Evolutionary conservation across 1,140 invertebrate genomes (phyloP), one percentile per base, ranked within the genome.

Genomic region (Philotrypesis tridentata): DNA sequence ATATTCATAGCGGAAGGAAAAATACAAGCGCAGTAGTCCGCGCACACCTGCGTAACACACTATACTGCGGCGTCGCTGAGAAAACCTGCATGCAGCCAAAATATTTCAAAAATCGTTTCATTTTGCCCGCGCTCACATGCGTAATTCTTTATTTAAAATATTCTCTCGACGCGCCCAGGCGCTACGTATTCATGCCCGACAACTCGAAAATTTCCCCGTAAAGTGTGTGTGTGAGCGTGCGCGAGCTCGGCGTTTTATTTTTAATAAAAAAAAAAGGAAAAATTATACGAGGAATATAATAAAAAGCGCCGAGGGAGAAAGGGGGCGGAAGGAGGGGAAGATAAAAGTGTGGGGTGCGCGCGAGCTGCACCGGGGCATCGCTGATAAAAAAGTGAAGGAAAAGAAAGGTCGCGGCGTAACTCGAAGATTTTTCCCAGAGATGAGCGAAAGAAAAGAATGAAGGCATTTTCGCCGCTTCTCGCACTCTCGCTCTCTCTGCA

Each of bases 401-500:
- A 31, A 74, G 48, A 63, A 75, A 75, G 37, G 33, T 29, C 25
- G n/a, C 7, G 33, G 3, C 63, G 23, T 29, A 17, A 8, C 23
- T 23, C 70, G 70, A 72, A 27, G 73, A 75, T 75, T 75, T 73
- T 75, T 75, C 73, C 55, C 9, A 21, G 33, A 23, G 33, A 37
- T 5, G 33, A 37, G 33, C 3, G 33, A 37, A 9, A 29, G 40
- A 37, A 55, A 63, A 75, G 63, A 75, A 75, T 75, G 73, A 75
- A 63, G 55, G 55, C 55, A 75, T 75, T 75, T 63, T 63, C 48
- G 29, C n/a, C 33, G 72, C 7, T n/a, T n/a, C n/a, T n/a, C n/a
- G n/a, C n/a, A n/a, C n/a, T n/a, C n/a, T n/a, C n/a, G n/a, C 55
- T 33, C 43, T 48, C 68, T 77, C 75, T 76, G 74, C 75, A 77